These are phyloP conservation scores for Sardinella longiceps DNA, from an alignment of 2,797 vertebrate species.

Conservation along the genomic window DNA sequence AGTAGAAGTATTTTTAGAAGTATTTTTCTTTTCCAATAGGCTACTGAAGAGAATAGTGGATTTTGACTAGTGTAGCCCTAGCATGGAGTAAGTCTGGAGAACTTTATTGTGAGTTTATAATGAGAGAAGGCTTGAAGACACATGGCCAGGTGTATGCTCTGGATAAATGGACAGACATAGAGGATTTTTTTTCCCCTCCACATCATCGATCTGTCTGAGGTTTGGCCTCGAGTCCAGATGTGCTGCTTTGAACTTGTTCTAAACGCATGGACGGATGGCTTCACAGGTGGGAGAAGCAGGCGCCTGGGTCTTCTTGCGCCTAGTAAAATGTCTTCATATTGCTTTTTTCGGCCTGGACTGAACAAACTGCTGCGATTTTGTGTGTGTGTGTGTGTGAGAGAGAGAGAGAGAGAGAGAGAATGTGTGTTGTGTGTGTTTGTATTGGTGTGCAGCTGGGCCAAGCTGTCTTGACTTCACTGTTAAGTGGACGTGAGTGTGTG, in stretches of 20 bases:
- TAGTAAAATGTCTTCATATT: slow-evolving; percentile 1
- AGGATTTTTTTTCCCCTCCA: not conserved
- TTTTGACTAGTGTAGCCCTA: not conserved
- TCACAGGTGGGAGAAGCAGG: not conserved
- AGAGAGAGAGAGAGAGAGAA: too few species aligned
- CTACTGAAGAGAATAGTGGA: not conserved
- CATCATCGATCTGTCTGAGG: not conserved
- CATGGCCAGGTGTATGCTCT: not conserved
- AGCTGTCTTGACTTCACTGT: not conserved
- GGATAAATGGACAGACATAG: not conserved
- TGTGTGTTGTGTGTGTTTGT: not conserved
- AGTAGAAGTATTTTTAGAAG: too few species aligned
- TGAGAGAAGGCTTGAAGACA: too few species aligned
- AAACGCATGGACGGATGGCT: not conserved
- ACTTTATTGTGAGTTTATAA: not conserved
- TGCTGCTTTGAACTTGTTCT: not conserved
- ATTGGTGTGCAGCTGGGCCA: not conserved
- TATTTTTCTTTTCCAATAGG: not conserved
- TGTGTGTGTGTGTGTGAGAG: not conserved
- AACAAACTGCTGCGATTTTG: too few species aligned
- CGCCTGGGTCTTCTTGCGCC: not conserved
- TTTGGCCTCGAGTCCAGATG: not conserved
- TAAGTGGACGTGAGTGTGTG: not conserved
- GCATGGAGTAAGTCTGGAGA: not conserved
- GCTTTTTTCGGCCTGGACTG: too few species aligned